phyloP scores from a whole-genome alignment of 2,888 invertebrate genomes.

The Hyles lineata region DNA sequence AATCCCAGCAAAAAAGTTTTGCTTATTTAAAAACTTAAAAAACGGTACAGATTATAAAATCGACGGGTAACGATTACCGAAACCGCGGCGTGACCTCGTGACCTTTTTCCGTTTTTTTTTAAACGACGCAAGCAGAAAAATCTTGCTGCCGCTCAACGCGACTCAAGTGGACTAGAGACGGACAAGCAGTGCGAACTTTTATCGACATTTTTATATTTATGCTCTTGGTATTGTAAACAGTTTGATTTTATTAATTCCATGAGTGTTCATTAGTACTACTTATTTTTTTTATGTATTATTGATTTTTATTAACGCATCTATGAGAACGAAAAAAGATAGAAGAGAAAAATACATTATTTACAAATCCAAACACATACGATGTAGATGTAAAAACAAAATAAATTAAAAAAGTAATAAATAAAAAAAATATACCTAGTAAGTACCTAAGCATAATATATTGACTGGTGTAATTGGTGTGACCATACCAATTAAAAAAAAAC shows the following conservation, averaged over 20 bases:
- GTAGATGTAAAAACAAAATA: too few species aligned
- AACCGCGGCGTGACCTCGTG: slow-evolving; percentile 54
- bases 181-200: slow-evolving; percentile 12
- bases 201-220: slow-evolving; percentile 40
- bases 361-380: too few species aligned
- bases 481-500: too few species aligned
- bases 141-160: slow-evolving; percentile 59
- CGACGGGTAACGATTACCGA: slow-evolving; percentile 2
- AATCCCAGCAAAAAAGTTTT: not conserved
- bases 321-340: too few species aligned
- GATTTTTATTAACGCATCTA: too few species aligned
- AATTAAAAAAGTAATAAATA: too few species aligned
- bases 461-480: too few species aligned
- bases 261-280: too few species aligned
- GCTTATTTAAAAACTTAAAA: not conserved
- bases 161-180: slow-evolving; percentile 52
- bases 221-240: not conserved
- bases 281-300: too few species aligned
- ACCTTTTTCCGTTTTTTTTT: slow-evolving; percentile 67
- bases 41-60: not conserved
- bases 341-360: too few species aligned
- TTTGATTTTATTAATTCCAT: not conserved
- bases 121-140: slow-evolving; percentile 67
- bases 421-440: too few species aligned
- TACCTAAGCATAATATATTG: too few species aligned